Conservation (phyloP, 2,888 invertebrate species). For the Drosophila yooni region DNA sequence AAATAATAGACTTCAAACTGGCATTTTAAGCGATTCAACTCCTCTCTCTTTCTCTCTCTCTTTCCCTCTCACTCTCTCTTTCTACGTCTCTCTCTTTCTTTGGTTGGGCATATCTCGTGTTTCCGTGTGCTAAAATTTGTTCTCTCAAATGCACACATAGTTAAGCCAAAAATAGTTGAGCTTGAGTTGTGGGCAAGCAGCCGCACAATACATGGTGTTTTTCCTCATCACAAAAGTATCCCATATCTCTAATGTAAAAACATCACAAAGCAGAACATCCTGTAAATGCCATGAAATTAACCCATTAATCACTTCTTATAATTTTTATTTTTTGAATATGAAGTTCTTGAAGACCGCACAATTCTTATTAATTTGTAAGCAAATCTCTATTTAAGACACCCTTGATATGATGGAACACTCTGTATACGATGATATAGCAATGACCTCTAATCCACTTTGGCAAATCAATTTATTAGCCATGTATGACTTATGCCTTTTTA, state of each 20-base stretch:
- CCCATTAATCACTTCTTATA: background rate
- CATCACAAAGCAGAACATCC: slow-evolving; percentile 18
- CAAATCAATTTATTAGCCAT: slow-evolving; percentile 84
- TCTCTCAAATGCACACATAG: slow-evolving; percentile 67
- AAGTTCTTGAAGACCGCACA: too few species aligned
- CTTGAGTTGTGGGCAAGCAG: slow-evolving; percentile 18
- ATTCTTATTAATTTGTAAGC: background rate
- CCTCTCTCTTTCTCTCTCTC: slow-evolving; percentile 12
- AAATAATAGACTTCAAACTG: slow-evolving; percentile 83
- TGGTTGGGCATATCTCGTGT: slow-evolving; percentile 52
- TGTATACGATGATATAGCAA: slow-evolving; percentile 53
- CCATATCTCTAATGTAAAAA: background rate
- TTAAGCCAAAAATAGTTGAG: slow-evolving; percentile 57
- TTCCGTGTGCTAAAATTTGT: slow-evolving; percentile 66
- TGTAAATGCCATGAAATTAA: slow-evolving; percentile 50
- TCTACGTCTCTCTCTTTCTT: background rate
- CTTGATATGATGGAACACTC: slow-evolving; percentile 40
- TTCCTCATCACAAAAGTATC: background rate
- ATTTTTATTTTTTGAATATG: background rate
- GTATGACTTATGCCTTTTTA: slow-evolving; percentile 84
- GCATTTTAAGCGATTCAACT: slow-evolving; percentile 71
- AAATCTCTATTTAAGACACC: too few species aligned
- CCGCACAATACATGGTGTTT: slow-evolving; percentile 47
- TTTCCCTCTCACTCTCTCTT: slow-evolving; percentile 5
- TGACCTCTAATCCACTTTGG: slow-evolving; percentile 79